These are phyloP conservation scores for Brienomyrus longianalis DNA, from an alignment of 2,113 vertebrate species.

Conservation along the genomic window DNA sequence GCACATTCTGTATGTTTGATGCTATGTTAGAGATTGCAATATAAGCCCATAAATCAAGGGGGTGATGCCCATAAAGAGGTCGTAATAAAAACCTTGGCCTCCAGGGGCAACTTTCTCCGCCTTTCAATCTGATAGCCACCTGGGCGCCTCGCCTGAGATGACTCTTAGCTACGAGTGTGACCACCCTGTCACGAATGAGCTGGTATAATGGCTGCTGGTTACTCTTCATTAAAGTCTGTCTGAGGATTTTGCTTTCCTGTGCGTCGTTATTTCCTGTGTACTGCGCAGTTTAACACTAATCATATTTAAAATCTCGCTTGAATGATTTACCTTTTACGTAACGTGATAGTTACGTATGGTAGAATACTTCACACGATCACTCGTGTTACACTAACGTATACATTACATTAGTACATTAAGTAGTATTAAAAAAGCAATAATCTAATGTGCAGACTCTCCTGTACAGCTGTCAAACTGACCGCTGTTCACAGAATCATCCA, in stretches of 20 bases:
- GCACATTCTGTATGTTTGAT: background rate
- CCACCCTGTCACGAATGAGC: background rate
- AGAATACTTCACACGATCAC: background rate
- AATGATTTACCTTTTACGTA: background rate
- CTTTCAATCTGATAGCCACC: background rate
- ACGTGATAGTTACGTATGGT: too few species aligned
- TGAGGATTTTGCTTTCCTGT: background rate
- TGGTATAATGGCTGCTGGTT: background rate
- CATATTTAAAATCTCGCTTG: background rate
- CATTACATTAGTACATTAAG: background rate
- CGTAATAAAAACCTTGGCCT: background rate
- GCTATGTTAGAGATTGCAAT: background rate
- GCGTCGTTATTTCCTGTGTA: background rate
- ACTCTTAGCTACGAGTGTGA: background rate
- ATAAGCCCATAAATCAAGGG: conserved; percentile 9
- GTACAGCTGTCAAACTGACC: background rate
- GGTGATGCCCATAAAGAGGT: background rate
- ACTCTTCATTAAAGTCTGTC: background rate
- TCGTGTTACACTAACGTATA: background rate
- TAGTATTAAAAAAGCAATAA: background rate
- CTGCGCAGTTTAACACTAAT: background rate
- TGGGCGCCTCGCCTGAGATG: background rate
- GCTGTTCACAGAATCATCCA: background rate
- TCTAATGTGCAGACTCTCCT: background rate
- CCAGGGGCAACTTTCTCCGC: background rate